Evolutionary conservation across 2,797 vertebrate species (phyloP), one percentile per base, ranked within the genome.

Genomic region (Ctenopoma multispine): DNA sequence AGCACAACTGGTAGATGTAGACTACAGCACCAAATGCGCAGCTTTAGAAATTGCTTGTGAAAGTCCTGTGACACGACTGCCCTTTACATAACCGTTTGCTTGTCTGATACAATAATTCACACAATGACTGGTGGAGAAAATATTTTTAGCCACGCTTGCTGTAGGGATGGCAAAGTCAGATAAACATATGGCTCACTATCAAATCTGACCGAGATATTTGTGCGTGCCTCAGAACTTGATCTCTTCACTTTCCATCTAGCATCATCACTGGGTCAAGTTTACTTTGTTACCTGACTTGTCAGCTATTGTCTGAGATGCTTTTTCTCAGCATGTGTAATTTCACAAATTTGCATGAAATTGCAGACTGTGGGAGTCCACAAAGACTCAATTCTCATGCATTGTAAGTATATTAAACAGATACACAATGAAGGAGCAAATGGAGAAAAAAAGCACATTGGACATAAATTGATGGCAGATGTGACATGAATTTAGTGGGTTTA

Each of bases 381-480:
- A 68, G 60, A 50, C n/a, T n/a, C 48, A 18, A 53, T 47, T 56
- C 49, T 56, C 41, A 60, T 69, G 54, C 57, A 47, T 21, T 57
- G 44, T 68, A 41, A 1, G 50, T 18, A 14, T 29, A 64, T 76
- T 48, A 63, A 78, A 64, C 43, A 49, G 55, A 84, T 43, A 21
- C 14, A 60, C 50, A 78, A 51, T 79, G 73, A 85, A 73, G 71
- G 67, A 48, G 58, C 55, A 66, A 69, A 58, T 27, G 13, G 63
- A 69, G 47, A 29, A 29, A 63, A 63, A 79, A 75, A 9, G 24
- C 51, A 43, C 2, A 41, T 18, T 27, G 14, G 46, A 64, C 51
- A 40, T 23, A 82, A 80, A 90, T 78, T 51, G 77, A 63, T 55
- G n/a, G 44, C 83, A 87, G 79, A 84, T 86, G 81, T 78, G 58